A percentile compares a stretch with the other conserved stretches of the same genome.
phyloP scores from a whole-genome alignment of 2,113 vertebrate species.

The Castor canadensis region DNA sequence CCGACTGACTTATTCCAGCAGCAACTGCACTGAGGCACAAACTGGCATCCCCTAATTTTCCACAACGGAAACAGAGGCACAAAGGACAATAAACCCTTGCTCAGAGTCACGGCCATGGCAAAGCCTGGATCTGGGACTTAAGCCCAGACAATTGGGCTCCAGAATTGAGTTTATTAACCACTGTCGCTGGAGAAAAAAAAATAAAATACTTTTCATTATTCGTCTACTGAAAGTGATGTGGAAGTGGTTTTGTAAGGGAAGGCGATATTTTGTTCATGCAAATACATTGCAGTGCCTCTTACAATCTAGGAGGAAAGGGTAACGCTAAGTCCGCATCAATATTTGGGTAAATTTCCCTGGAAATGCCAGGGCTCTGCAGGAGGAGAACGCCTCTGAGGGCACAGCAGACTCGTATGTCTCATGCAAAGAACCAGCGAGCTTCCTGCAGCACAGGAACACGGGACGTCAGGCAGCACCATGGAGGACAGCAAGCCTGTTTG shows the following conservation, averaged over 20 bases:
- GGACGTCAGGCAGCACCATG: too few species aligned
- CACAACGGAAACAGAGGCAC: conserved; percentile 35
- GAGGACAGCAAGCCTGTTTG: neutral
- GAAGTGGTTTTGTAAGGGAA: neutral
- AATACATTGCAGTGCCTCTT: neutral
- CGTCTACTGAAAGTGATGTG: conserved; percentile 29
- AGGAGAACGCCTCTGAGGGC: rapidly evolving
- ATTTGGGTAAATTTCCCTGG: neutral
- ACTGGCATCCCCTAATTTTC: neutral
- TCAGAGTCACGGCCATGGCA: neutral
- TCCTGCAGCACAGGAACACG: neutral
- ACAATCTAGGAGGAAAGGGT: neutral
- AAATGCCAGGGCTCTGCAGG: neutral
- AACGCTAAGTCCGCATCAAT: rapidly evolving
- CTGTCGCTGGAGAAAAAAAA: neutral
- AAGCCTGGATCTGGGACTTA: neutral
- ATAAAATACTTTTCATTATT: conserved; percentile 30
- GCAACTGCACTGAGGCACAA: rapidly evolving
- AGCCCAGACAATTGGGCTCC: conserved; percentile 53
- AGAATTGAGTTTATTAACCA: conserved; percentile 44
- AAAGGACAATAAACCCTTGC: rapidly evolving
- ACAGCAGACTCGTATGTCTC: too few species aligned
- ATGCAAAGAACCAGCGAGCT: too few species aligned
- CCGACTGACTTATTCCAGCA: rapidly evolving
- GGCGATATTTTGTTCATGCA: neutral